Percentiles rank a stretch among this genome's conserved stretches.
Conservation (phyloP, 2,888 invertebrate species). For the Scaeva pyrastri region DNA sequence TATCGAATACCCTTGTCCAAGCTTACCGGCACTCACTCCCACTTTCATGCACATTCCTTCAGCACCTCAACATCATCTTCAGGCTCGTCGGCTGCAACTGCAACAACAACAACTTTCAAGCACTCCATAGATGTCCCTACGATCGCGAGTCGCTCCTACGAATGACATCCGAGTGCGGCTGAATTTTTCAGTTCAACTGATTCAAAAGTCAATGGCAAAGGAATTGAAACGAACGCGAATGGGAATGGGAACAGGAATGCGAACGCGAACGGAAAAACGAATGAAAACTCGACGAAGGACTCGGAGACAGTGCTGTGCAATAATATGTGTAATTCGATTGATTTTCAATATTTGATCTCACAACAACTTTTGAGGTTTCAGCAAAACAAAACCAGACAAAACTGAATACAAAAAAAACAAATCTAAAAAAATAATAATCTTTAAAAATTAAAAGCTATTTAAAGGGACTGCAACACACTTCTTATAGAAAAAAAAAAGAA, state of each 20-base stretch:
- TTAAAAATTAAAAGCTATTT: not conserved
- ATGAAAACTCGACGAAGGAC: constrained; percentile 31
- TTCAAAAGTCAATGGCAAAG: constrained; percentile 35
- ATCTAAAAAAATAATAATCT: constrained; percentile 25
- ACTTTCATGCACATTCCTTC: constrained; percentile 80
- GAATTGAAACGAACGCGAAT: not conserved
- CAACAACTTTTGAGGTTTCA: constrained; percentile 77
- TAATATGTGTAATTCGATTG: constrained; percentile 70
- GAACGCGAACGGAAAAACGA: too few relatives aligned
- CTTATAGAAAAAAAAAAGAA: not conserved
- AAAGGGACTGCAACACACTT: not conserved
- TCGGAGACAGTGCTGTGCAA: constrained; percentile 59
- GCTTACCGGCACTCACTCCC: constrained; percentile 80
- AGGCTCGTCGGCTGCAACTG: constrained; percentile 58
- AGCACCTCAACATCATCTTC: constrained; percentile 72
- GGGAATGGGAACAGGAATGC: too few relatives aligned
- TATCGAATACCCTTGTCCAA: constrained; percentile 81
- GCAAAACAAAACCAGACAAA: constrained; percentile 72
- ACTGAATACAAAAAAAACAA: constrained; percentile 52
- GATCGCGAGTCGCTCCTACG: constrained; percentile 47
- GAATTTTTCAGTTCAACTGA: constrained; percentile 46
- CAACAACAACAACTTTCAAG: constrained; percentile 66
- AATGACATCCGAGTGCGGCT: constrained; percentile 60
- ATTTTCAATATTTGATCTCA: constrained; percentile 75
- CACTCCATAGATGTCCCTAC: constrained; percentile 64